phyloP scores from a whole-genome alignment of 1,140 invertebrate species.

The Platyura marginata region DNA sequence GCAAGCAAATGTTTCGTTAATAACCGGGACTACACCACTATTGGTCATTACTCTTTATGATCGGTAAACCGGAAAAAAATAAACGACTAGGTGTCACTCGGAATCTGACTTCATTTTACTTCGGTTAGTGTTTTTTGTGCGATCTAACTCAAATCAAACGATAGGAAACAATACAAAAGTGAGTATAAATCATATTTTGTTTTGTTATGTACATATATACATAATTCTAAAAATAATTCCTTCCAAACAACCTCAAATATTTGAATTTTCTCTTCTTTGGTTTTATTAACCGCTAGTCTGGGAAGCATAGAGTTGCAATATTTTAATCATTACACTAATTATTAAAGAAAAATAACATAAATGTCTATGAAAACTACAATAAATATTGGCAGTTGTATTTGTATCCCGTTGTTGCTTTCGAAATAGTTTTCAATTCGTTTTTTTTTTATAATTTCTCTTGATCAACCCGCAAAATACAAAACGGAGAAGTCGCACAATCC shows the following conservation, averaged over 20 bases:
- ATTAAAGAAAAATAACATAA: background rate
- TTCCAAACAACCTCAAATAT: no score
- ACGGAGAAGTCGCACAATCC: background rate
- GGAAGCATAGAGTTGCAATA: no score
- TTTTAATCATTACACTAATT: no score
- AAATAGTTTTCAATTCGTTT: background rate
- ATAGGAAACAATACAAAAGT: background rate
- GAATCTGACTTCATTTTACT: no score
- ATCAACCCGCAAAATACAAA: background rate
- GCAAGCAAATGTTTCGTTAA: constrained; percentile 27
- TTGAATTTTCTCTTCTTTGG: no score
- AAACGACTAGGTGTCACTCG: no score
- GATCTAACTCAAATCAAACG: no score
- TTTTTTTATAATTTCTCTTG: background rate
- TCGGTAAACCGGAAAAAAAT: no score
- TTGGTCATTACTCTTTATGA: no score
- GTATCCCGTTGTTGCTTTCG: background rate
- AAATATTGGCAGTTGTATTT: background rate
- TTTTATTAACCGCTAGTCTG: no score
- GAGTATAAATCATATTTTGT: background rate
- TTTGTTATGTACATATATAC: background rate
- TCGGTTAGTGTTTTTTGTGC: no score
- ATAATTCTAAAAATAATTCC: background rate
- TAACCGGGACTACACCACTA: no score
- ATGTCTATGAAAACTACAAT: background rate